phyloP scores from a whole-genome alignment of 2,888 invertebrate genomes.

The Suillia variegata region DNA sequence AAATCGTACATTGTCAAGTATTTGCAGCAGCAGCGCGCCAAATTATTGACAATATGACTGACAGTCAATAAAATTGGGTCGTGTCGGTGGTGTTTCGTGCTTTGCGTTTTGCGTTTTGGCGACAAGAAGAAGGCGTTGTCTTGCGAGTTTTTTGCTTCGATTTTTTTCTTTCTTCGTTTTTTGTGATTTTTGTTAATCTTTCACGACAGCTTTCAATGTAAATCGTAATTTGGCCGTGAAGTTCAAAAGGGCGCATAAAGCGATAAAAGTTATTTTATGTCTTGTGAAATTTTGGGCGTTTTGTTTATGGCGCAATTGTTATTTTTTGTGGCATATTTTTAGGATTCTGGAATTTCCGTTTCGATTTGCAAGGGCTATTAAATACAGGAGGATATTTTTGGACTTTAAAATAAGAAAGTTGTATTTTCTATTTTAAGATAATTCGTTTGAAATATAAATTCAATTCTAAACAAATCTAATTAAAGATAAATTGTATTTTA shows the following conservation, averaged over 20 bases:
- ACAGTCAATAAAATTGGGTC: constrained; percentile 21
- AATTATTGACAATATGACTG: constrained; percentile 21
- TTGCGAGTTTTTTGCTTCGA: too few relatives aligned
- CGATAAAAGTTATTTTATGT: background rate
- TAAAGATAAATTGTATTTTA: too few relatives aligned
- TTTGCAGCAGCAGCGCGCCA: constrained; percentile 4
- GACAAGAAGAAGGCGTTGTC: too few relatives aligned
- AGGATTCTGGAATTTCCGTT: background rate
- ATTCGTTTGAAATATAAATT: too few relatives aligned
- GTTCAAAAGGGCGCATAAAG: background rate
- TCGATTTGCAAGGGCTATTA: background rate
- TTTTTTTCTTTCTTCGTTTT: background rate
- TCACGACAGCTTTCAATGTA: background rate
- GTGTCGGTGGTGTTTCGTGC: background rate
- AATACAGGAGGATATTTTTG: too few relatives aligned
- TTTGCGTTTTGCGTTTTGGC: background rate
- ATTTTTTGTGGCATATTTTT: background rate
- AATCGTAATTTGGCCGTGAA: background rate
- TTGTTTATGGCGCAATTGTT: background rate
- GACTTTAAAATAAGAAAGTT: too few relatives aligned
- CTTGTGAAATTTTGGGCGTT: background rate
- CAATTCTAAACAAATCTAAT: too few relatives aligned
- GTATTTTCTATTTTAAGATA: too few relatives aligned
- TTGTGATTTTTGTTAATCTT: too few relatives aligned
- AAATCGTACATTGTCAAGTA: background rate